These are phyloP conservation scores for Motacilla alba DNA, from an alignment of 2,113 vertebrate genomes.

Conservation along the genomic window DNA sequence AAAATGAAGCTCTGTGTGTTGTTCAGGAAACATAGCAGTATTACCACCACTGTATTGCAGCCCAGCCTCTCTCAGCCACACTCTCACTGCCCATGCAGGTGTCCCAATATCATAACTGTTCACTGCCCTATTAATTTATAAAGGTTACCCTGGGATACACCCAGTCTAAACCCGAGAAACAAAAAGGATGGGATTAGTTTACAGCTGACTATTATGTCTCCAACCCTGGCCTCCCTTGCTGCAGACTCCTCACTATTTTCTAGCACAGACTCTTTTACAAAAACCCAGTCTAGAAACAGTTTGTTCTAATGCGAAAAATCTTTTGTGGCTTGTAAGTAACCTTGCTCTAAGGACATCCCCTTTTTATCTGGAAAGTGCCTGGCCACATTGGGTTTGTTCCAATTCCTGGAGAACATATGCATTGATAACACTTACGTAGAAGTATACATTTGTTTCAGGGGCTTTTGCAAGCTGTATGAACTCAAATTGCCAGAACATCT, in stretches of 20 bases:
- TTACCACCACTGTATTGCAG: not conserved
- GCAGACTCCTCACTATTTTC: not conserved
- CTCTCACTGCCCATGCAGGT: not conserved
- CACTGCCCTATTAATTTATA: not conserved
- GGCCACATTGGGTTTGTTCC: not conserved
- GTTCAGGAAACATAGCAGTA: not conserved
- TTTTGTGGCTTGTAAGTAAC: not conserved
- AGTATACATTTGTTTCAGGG: not conserved
- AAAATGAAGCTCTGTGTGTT: not conserved
- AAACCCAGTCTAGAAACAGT: not conserved
- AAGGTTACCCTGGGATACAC: not conserved
- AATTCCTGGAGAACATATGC: not conserved
- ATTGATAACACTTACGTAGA: fast-evolving
- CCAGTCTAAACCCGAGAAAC: not conserved
- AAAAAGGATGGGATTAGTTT: not conserved
- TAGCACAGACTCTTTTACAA: not conserved
- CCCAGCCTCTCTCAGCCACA: not conserved
- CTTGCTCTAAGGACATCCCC: not conserved
- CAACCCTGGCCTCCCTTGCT: fast-evolving
- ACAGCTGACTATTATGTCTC: not conserved
- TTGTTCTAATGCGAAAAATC: not conserved
- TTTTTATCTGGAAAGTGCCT: not conserved
- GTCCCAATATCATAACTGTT: not conserved
- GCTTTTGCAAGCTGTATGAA: not conserved
- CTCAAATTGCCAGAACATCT: not conserved